These are phyloP conservation scores for Ptychadena robeensis DNA, from an alignment of 2,797 vertebrate species.

Conservation along the genomic window DNA sequence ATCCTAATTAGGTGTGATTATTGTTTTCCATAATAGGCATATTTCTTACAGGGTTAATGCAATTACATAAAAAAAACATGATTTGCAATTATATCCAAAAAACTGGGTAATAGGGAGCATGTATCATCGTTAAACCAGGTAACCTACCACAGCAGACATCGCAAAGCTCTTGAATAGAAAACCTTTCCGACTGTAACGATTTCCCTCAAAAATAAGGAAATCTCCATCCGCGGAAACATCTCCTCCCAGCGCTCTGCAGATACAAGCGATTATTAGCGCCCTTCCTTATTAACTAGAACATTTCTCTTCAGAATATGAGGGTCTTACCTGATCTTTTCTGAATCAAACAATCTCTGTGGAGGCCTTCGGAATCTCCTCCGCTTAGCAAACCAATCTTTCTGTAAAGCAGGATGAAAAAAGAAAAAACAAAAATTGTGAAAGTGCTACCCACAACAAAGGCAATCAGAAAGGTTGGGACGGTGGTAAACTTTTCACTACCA, in stretches of 20 bases:
- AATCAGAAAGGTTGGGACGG: too few species aligned
- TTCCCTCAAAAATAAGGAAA: slow-evolving; percentile 96
- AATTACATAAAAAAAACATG: too few species aligned
- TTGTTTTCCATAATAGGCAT: too few species aligned
- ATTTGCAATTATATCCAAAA: not conserved
- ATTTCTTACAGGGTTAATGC: too few species aligned
- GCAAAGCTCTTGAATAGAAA: slow-evolving; percentile 97
- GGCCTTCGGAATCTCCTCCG: slow-evolving; percentile 94
- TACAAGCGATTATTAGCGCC: not conserved
- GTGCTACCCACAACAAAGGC: not conserved
- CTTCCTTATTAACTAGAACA: not conserved
- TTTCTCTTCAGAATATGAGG: not conserved
- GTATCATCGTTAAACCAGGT: too few species aligned
- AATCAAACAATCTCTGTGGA: slow-evolving; percentile 89
- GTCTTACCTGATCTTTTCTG: slow-evolving; percentile 89
- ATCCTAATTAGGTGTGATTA: too few species aligned
- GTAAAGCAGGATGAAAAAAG: not conserved
- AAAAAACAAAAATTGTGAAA: too few species aligned
- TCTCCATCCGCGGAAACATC: slow-evolving; percentile 94
- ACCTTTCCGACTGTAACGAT: slow-evolving; percentile 94
- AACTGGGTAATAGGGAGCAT: not conserved
- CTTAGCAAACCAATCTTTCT: slow-evolving; percentile 97
- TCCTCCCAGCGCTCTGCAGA: slow-evolving; percentile 86
- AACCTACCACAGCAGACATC: slow-evolving; percentile 93
- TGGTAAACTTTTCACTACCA: too few species aligned